A percentile compares a stretch with the other conserved stretches of the same genome.
phyloP scores from a whole-genome alignment of 2,888 invertebrate genomes.

The Cephus spinipes region DNA sequence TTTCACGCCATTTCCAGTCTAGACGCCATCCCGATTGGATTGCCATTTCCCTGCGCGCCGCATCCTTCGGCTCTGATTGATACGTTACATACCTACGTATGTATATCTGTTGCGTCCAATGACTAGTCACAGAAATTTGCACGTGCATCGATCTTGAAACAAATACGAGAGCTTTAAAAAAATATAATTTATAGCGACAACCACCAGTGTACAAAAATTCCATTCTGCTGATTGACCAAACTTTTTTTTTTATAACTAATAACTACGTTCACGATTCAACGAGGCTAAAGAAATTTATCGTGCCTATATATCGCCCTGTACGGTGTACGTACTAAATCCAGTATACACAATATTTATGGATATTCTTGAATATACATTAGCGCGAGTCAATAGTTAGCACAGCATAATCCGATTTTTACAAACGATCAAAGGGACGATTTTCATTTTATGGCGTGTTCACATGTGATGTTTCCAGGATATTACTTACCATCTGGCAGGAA shows the following conservation, averaged over 20 bases:
- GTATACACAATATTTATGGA: neutral
- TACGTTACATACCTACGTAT: neutral
- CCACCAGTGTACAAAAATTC: neutral
- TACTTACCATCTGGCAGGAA: neutral
- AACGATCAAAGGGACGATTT: neutral
- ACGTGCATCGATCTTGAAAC: neutral
- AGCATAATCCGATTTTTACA: neutral
- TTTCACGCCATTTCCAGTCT: neutral
- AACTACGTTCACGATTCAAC: too few species aligned
- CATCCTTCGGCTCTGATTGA: neutral
- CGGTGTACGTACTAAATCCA: neutral
- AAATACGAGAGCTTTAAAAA: neutral
- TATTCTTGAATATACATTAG: neutral
- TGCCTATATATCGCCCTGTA: too few species aligned
- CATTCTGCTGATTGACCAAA: neutral
- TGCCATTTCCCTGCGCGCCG: neutral
- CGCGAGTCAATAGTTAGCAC: neutral
- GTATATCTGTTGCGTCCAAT: too few species aligned
- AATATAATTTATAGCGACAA: neutral
- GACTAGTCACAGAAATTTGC: neutral
- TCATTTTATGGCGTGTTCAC: neutral
- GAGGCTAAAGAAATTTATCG: too few species aligned
- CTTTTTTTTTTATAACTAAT: too few species aligned
- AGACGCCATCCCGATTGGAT: slow-evolving; percentile 2
- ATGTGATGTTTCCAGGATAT: neutral